phyloP scores from a whole-genome alignment of 2,797 vertebrate species.

The Micrastur ruficollis region DNA sequence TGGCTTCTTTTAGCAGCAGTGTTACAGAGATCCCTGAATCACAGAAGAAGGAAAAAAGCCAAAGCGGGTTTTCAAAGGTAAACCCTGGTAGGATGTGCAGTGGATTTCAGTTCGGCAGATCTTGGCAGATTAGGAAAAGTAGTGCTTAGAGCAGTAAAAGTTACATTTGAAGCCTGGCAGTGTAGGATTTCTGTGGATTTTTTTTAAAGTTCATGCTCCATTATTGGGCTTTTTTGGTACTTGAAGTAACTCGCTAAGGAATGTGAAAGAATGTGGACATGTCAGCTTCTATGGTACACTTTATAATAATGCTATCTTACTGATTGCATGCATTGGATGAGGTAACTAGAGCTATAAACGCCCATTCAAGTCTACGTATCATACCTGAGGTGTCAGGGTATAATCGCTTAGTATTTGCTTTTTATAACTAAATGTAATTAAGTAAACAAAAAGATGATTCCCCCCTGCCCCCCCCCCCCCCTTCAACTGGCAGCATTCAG shows the following conservation, averaged over 20 bases:
- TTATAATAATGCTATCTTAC: not conserved
- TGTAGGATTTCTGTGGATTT: not conserved
- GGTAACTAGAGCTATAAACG: not conserved
- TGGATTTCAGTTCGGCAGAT: not conserved
- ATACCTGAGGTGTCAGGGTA: not conserved
- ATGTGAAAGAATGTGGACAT: not conserved
- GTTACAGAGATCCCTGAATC: not conserved
- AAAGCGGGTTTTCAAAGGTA: not conserved
- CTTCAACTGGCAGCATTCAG: not conserved
- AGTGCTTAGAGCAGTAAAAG: not conserved
- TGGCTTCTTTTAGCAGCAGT: not conserved
- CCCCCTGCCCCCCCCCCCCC: not conserved
- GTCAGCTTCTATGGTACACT: not conserved
- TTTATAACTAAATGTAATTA: not conserved
- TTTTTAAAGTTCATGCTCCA: not conserved
- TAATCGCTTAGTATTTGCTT: not conserved
- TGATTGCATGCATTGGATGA: not conserved
- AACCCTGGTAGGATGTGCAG: not conserved
- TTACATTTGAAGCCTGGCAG: not conserved
- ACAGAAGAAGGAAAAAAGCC: rapidly evolving
- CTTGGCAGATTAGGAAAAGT: not conserved
- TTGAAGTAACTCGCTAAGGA: not conserved
- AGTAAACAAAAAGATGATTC: not conserved
- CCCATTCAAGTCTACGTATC: not conserved
- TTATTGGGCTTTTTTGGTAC: not conserved